Evolutionary conservation across 2,888 invertebrate genomes (phyloP), one percentile per base, ranked within the genome.

Genomic region (Netelia melanura): DNA sequence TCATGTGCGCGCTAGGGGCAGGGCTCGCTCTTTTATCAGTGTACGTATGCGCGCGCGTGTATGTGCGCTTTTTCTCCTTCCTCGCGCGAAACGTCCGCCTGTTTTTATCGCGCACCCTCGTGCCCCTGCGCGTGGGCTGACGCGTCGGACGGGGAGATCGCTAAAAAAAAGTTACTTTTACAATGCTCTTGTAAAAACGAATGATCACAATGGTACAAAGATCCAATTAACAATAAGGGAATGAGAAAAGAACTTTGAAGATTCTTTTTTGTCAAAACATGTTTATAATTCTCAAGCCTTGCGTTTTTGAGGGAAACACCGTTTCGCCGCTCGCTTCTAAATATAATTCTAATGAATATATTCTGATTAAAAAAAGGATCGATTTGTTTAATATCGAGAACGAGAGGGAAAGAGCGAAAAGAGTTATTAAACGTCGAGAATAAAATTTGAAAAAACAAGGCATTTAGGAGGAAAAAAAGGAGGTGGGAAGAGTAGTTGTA

Each of bases 371-470:
- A 30, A 2, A 30, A 30, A 30, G 2, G 30, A 30, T 30, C 30
- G 30, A 30, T 30, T 30, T 30, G 30, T 30, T 30, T 30, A 30
- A 3, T 93, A 94, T 94, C 94, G 92, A 93, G 90, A 87, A 52
- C 17, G 21, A 21, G 17, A 56, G 17, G 9, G 56, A 58, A 3
- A 58, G 58, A 58, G 58, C 3, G 56, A 48, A 6, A 48, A 48
- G 14, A 48, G 48, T 48, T 48, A 48, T 48, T 10, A 14, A 48
- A 48, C 48, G 48, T 56, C 56, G 21, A 56, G 6, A 9, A 56
- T n/a, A 21, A 23, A 6, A 62, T 25, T 14, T 62, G 30, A 30
- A 14, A 14, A 62, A 62, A 61, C 6, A 14, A 9, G 23, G 58
- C 17, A 17, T 17, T 58, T 58, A 14, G 58, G 23, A 58, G 58